Percentiles rank a stretch among this genome's conserved stretches.
Conservation (phyloP, 2,888 invertebrate species). For the Oligia fasciuncula region DNA sequence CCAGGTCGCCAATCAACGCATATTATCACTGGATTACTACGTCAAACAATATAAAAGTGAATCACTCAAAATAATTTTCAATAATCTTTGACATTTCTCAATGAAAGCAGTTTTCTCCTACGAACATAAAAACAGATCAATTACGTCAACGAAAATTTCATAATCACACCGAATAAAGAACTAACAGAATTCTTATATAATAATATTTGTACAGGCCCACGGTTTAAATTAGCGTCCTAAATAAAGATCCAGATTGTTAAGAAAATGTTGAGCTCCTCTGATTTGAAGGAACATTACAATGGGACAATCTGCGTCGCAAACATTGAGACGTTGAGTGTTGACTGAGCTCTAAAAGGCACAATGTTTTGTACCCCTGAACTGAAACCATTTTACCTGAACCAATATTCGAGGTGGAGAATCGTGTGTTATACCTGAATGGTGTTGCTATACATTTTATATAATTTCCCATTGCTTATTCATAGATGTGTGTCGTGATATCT, state of each 20-base stretch:
- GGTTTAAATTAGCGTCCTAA: slow-evolving; percentile 68
- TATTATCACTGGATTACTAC: not conserved
- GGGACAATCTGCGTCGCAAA: slow-evolving; percentile 64
- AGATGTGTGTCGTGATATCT: not conserved
- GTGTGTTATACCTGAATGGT: slow-evolving; percentile 5
- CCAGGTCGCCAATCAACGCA: slow-evolving; percentile 2
- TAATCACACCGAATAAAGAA: slow-evolving; percentile 54
- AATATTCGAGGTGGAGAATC: slow-evolving; percentile 68
- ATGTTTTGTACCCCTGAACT: slow-evolving; percentile 75
- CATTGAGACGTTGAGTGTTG: slow-evolving; percentile 70
- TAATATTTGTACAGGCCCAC: slow-evolving; percentile 63
- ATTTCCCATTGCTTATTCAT: slow-evolving; percentile 12
- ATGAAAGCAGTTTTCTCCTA: not conserved
- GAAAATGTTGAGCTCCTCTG: slow-evolving; percentile 73
- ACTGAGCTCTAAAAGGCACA: slow-evolving; percentile 76
- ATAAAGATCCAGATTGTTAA: slow-evolving; percentile 65
- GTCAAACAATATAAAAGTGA: slow-evolving; percentile 1
- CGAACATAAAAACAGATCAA: slow-evolving; percentile 8
- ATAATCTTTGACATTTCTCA: not conserved
- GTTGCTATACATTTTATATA: slow-evolving; percentile 26
- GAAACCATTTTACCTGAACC: slow-evolving; percentile 77
- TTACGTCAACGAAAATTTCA: slow-evolving; percentile 36
- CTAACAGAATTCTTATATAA: slow-evolving; percentile 53
- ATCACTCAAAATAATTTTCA: not conserved
- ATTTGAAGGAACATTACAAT: slow-evolving; percentile 57